Evolutionary conservation across 2,113 vertebrate genomes (phyloP), one percentile per base, ranked within the genome.

Genomic region (Channa maculata): DNA sequence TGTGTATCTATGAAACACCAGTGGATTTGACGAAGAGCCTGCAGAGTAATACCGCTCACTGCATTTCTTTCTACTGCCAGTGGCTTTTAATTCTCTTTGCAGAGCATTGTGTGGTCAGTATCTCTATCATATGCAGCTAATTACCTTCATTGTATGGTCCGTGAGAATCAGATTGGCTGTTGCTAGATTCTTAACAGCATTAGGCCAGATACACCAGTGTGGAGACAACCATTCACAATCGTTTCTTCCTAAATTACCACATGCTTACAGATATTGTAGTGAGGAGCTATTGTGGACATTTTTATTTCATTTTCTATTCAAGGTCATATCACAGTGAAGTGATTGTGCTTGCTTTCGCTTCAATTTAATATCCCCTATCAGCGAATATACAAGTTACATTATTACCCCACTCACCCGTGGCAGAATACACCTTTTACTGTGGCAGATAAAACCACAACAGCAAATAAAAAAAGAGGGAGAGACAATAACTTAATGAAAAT

Each of bases 311-410:
- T 79, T 82, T 71, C 39, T 41, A 41, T 41, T 83, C 60, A 73
- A 90, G 89, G 89, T 88, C 86, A 70, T 14, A 73, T 44, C 45
- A 54, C 2, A 4, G 50, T 57, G 63, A 86, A 75, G 74, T 41
- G 73, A 77, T 8, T 46, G 59, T 83, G 86, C 84, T 87, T 86
- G 79, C 76, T 48, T 71, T 36, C 45, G 65, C 48, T 71, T 91
- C 82, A 81, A 63, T 86, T 85, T 75, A 85, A 89, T 84, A 79
- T 86, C 51, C 65, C 54, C 62, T 81, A 87, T 89, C 78, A 70
- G 83, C 37, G 33, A 49, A 86, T 77, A 79, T 79, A 60, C 33
- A 15, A 66, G 75, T 78, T 71, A 78, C 57, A 82, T 84, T 73
- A 87, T 89, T 82, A 79, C 58, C 57, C 62, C 9, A 61, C 62